Evolutionary conservation across 2,888 invertebrate genomes (phyloP).

Genomic region (Eupithecia subumbrata): DNA sequence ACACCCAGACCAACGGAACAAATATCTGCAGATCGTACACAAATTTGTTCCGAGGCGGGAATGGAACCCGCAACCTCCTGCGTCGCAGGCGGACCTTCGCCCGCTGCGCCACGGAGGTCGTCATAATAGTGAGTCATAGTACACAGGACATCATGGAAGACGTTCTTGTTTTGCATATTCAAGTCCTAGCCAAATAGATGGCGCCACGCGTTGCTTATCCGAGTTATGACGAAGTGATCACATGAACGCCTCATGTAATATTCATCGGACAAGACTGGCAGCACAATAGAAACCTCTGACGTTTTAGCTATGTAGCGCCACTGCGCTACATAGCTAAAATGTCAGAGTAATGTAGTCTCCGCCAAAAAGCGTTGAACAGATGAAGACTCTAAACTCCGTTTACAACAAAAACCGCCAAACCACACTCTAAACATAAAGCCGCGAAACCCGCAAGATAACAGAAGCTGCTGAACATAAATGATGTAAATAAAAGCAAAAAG

Average conservation of each 20-base stretch:
- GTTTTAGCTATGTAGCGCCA: neutral
- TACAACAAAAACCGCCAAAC: neutral
- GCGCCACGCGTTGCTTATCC: constrained; percentile 55
- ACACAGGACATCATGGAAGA: neutral
- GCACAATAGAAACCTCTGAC: constrained; percentile 30
- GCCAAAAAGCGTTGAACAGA: neutral
- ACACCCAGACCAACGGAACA: no score
- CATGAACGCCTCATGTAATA: constrained; percentile 70
- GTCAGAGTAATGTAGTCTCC: neutral
- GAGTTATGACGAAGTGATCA: constrained; percentile 73
- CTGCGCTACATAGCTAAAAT: neutral
- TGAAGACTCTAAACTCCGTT: neutral
- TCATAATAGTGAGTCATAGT: no score
- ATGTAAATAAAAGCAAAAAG: neutral
- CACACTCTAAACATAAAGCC: neutral
- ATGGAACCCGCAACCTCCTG: no score
- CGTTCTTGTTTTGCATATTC: constrained; percentile 57
- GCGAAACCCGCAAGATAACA: neutral
- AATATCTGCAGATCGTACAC: no score
- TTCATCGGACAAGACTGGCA: constrained; percentile 63
- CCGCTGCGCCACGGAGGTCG: no score
- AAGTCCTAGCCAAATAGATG: constrained; percentile 65
- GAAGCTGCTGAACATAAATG: neutral
- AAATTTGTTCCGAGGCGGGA: no score
- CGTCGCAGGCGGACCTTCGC: no score